Evolutionary conservation across 2,888 invertebrate species (phyloP).

Genomic region (Nephrotoma flavescens): DNA sequence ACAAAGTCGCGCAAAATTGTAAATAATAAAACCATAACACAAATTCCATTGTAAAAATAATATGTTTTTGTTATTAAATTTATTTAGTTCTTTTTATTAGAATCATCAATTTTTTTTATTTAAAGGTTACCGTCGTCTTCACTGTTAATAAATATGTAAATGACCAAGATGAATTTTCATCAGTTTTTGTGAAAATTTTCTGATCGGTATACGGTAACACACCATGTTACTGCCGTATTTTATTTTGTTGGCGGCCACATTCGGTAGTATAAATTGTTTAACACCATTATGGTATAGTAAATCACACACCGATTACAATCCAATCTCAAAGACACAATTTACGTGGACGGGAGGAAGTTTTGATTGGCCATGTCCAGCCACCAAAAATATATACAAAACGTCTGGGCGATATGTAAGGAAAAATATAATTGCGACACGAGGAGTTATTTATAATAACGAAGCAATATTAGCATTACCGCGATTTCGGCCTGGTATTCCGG

Average conservation of each 20-base stretch:
- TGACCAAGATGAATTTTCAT: not conserved
- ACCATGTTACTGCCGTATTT: not conserved
- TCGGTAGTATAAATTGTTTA: constrained; percentile 11
- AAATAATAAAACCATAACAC: not conserved
- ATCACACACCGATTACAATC: constrained; percentile 19
- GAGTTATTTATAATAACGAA: constrained; percentile 39
- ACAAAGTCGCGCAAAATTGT: not conserved
- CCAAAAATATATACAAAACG: constrained; percentile 39
- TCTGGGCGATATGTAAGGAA: constrained; percentile 41
- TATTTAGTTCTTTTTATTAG: not conserved
- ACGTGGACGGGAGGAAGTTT: constrained; percentile 33
- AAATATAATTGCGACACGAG: constrained; percentile 44
- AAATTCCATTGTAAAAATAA: not conserved
- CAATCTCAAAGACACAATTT: not conserved
- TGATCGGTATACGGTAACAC: not conserved
- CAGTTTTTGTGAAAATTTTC: not conserved
- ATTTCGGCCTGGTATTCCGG: constrained; percentile 46
- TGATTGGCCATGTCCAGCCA: constrained; percentile 36
- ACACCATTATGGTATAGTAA: constrained; percentile 21
- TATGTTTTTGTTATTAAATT: not conserved
- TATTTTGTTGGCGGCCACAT: not conserved
- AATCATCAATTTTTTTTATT: not conserved
- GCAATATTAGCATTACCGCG: constrained; percentile 42
- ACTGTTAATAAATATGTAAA: not conserved
- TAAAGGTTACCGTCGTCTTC: not conserved